These are phyloP conservation scores for Eptesicus fuscus DNA, from an alignment of 2,113 vertebrate species.

Conservation along the genomic window DNA sequence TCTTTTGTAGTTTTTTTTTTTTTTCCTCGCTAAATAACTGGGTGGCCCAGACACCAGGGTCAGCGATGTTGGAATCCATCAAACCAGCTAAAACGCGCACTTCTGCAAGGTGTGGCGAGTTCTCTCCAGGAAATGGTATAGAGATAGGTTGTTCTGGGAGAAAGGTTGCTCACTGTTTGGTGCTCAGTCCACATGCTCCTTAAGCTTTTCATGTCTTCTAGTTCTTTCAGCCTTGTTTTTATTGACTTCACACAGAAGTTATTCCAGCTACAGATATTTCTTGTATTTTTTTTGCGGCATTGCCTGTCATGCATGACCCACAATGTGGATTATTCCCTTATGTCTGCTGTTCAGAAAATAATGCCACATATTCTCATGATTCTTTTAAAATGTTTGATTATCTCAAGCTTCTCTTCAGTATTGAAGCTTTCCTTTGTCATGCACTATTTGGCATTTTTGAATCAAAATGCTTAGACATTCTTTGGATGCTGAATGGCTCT, in stretches of 20 bases:
- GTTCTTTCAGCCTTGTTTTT: neutral
- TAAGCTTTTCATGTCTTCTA: neutral
- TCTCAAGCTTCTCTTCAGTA: slow-evolving; percentile 2
- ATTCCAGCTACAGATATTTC: neutral
- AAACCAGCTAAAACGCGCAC: neutral
- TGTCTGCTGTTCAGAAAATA: neutral
- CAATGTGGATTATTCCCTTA: neutral
- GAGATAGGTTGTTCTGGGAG: neutral
- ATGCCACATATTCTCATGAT: neutral
- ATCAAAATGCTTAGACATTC: neutral
- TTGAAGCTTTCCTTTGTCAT: neutral
- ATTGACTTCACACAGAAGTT: neutral
- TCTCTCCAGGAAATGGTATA: neutral
- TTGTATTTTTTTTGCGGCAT: neutral
- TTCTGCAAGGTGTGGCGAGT: no score
- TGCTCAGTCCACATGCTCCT: neutral
- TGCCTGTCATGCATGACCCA: neutral
- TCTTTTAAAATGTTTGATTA: neutral
- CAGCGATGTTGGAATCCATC: neutral
- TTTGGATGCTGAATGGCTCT: neutral
- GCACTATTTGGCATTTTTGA: neutral
- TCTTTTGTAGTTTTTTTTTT: neutral
- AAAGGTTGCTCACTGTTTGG: neutral
- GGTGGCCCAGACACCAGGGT: neutral
- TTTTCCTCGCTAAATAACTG: neutral